Percentiles rank a stretch among this genome's conserved stretches.
phyloP scores from a whole-genome alignment of 2,113 vertebrate genomes.

The Phainopepla nitens region DNA sequence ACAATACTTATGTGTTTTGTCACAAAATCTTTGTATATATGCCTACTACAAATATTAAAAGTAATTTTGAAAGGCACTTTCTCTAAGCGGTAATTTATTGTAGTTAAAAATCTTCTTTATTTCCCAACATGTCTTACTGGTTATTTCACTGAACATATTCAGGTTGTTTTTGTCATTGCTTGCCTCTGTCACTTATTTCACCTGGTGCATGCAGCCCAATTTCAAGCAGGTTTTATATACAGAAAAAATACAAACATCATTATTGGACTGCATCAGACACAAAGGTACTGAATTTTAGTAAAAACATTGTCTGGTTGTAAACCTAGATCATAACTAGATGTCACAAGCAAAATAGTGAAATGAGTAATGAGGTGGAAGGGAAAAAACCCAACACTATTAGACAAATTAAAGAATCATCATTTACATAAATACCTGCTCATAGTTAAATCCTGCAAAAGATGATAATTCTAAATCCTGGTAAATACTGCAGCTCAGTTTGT shows the following conservation, averaged over 20 bases:
- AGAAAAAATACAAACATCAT: not conserved
- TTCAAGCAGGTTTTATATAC: not conserved
- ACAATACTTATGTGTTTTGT: not conserved
- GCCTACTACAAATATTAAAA: not conserved
- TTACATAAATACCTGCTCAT: constrained; percentile 44
- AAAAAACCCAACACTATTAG: not conserved
- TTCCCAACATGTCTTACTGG: not conserved
- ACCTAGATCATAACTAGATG: constrained; percentile 15
- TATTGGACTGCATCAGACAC: not conserved
- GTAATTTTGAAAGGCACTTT: not conserved
- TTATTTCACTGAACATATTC: not conserved
- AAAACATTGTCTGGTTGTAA: not conserved
- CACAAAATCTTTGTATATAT: not conserved
- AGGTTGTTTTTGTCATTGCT: not conserved
- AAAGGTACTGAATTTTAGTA: not conserved
- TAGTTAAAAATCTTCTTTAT: not conserved
- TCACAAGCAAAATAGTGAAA: constrained; percentile 3
- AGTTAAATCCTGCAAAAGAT: constrained; percentile 15
- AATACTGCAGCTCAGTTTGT: not conserved
- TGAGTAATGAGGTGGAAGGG: not conserved
- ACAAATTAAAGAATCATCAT: constrained; percentile 30
- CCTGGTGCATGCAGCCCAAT: not conserved
- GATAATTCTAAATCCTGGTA: not conserved
- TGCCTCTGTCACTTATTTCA: not conserved
- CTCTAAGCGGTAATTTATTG: not conserved